Percentiles rank a stretch among this genome's conserved stretches.
Conservation (phyloP, 2,797 vertebrate species). For the Cheirogaleus major region DNA sequence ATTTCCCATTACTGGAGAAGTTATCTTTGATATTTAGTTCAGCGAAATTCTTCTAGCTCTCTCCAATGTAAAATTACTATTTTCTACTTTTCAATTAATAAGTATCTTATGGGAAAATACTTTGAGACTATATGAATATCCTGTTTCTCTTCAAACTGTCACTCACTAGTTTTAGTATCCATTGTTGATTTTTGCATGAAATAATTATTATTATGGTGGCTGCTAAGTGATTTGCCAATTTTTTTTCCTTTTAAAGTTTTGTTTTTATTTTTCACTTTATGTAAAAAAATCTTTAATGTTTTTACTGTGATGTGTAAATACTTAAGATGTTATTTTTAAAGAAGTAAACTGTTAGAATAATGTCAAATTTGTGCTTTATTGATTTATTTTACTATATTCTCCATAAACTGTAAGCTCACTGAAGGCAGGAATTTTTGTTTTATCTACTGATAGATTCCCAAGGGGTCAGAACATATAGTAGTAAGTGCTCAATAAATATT, state of each 20-base stretch:
- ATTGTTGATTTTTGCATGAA: neutral
- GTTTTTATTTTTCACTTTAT: neutral
- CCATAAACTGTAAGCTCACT: neutral
- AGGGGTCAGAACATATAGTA: neutral
- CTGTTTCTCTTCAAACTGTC: neutral
- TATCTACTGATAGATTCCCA: neutral
- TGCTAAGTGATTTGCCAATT: neutral
- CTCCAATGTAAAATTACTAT: neutral
- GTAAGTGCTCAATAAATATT: neutral
- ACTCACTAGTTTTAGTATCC: neutral
- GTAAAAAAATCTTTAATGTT: neutral
- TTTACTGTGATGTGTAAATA: neutral
- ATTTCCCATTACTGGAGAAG: neutral
- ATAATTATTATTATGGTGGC: neutral
- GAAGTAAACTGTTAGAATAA: neutral
- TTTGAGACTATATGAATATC: neutral
- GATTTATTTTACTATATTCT: conserved; percentile 11
- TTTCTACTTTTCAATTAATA: neutral
- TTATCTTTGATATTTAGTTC: neutral
- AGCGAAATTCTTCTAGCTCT: neutral
- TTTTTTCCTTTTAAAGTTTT: neutral
- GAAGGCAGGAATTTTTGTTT: neutral
- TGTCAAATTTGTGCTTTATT: neutral
- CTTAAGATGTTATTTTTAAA: neutral
- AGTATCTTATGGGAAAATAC: neutral